Evolutionary conservation across 2,797 vertebrate genomes (phyloP).

Genomic region (Hylomyscus alleni): DNA sequence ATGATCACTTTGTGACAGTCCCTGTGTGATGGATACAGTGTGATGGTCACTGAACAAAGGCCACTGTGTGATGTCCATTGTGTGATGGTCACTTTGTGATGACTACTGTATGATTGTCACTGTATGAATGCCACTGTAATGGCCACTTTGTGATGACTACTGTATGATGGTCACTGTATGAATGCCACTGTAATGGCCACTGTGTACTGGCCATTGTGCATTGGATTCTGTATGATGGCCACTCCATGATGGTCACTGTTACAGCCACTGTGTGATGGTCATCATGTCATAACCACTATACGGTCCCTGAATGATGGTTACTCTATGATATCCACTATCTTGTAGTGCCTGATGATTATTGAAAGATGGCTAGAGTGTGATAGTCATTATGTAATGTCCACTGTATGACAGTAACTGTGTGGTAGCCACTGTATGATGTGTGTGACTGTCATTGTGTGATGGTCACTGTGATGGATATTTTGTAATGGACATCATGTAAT

Average conservation of each 20-base stretch:
- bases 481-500: not conserved
- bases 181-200: not conserved
- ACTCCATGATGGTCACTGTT: not conserved
- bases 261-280: not conserved
- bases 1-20: too few species aligned
- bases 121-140: not conserved
- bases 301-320: not conserved
- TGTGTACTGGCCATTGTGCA: not conserved
- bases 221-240: not conserved
- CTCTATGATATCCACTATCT: not conserved
- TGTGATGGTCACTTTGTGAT: too few species aligned
- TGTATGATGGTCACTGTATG: not conserved
- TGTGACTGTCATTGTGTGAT: not conserved
- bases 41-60: too few species aligned
- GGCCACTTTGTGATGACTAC: too few species aligned
- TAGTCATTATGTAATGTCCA: not conserved
- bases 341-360: not conserved
- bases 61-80: too few species aligned
- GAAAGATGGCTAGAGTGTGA: not conserved
- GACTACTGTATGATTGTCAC: not conserved
- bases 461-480: not conserved
- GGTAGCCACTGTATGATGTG: not conserved
- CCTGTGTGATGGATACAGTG: too few species aligned
- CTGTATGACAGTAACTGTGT: not conserved
- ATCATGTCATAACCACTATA: not conserved